Conservation (phyloP, 2,113 vertebrate genomes). For the Lota lota region DNA sequence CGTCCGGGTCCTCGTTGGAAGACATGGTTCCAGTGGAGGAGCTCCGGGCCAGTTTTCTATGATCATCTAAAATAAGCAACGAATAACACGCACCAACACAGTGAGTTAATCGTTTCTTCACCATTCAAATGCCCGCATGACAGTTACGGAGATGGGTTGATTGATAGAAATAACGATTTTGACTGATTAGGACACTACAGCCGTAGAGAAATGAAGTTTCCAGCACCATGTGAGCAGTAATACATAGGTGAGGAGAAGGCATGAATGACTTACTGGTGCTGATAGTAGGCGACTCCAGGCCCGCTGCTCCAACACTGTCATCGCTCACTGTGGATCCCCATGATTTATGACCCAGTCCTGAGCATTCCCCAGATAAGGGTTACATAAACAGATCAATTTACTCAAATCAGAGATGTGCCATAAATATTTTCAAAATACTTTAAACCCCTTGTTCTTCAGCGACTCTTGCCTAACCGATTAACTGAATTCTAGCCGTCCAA, state of each 20-base stretch:
- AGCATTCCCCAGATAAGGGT: slow-evolving; percentile 6
- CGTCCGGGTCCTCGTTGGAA: slow-evolving; percentile 81
- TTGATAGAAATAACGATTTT: too few relatives aligned
- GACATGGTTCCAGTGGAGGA: slow-evolving; percentile 83
- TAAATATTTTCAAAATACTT: too few relatives aligned
- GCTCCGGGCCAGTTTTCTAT: slow-evolving; percentile 75
- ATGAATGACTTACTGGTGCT: slow-evolving; percentile 67
- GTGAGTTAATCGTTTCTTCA: neutral
- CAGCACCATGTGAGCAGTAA: neutral
- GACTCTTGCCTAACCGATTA: too few relatives aligned
- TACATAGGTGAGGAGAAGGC: neutral
- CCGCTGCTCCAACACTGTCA: slow-evolving; percentile 66
- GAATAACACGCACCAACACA: neutral
- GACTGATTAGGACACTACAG: too few relatives aligned
- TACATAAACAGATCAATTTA: too few relatives aligned
- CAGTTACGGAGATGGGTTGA: too few relatives aligned
- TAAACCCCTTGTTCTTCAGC: too few relatives aligned
- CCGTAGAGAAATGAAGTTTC: too few relatives aligned
- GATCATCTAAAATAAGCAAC: slow-evolving; percentile 73
- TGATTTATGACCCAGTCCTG: slow-evolving; percentile 84
- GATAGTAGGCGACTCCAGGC: slow-evolving; percentile 69
- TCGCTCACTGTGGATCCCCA: slow-evolving; percentile 84
- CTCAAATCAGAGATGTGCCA: too few relatives aligned
- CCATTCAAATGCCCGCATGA: too few relatives aligned
- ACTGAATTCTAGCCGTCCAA: too few relatives aligned